Evolutionary conservation across 2,888 invertebrate genomes (phyloP), one percentile per base, ranked within the genome.

Genomic region (Gymnocheta viridis): DNA sequence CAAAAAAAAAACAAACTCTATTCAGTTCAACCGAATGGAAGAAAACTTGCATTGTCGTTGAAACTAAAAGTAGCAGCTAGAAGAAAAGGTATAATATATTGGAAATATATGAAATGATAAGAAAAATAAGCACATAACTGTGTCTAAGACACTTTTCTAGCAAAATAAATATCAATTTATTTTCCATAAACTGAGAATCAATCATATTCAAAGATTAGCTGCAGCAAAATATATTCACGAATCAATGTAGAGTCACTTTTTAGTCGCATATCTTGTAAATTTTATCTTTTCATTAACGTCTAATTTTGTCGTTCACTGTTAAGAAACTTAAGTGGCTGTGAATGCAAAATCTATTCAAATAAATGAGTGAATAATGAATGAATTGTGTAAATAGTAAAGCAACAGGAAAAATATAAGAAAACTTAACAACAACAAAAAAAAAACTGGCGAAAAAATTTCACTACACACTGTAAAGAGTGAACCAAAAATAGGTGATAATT

Each of bases 291-390:
- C 4, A 17, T 14, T 24, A 44, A 41, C 51, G 17, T 54, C n/a
- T 27, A 32, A 66, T 73, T 47, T 22, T 56, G 49, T 35, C 35
- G 32, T 29, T 58, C 19, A 56, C 70, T 70, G 58, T 47, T 19
- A 17, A 12, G n/a, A 58, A 76, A 51, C 35, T 67, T 47, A 81
- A 77, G 72, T 84, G 77, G 38, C 72, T 81, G 67, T 77, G 73
- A 67, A 81, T 81, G 62, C 49, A 56, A 78, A 78, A 69, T 44
- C 47, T 81, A 81, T 77, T 81, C 54, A 81, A 81, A 77, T 84
- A 78, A 84, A 80, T 77, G 70, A 84, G 73, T 78, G 77, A 84
- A 84, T 84, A 81, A 84, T 84, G 77, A 81, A 84, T 80, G 83
- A 84, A 81, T 81, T 66, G 66, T 77, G 62, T 64, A 84, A 81